Evolutionary conservation across 2,797 vertebrate genomes (phyloP), one percentile per base, ranked within the genome.

Genomic region (Taeniopygia guttata): DNA sequence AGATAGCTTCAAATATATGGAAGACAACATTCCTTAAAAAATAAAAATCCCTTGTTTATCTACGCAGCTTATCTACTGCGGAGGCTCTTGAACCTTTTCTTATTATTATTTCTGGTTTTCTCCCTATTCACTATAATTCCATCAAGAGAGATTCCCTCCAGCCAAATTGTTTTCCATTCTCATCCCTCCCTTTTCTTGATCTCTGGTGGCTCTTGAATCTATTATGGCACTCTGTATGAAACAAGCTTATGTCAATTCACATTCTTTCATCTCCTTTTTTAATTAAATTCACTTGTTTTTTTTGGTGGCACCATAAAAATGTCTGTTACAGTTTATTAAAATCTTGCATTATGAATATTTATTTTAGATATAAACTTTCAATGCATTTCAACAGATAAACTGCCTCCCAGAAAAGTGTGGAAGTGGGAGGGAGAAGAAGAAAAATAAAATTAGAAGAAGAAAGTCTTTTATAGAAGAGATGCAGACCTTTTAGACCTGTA

Each of bases 241-340:
- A 92, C 10, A 91, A 90, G 42, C 58, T 78, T 13, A 72, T 93
- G 81, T 94, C 96, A 93, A 83, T 92, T 94, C 89, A 84, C 43
- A 72, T 49, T 68, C 83, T 87, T 97, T 96, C 78, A 95, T 96
- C 93, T 96, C 89, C 43, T 77, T 84, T 91, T 92, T 92, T 69
- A 92, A 92, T 94, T 96, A 95, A 91, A 94, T 97, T 95, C 81
- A 69, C 77, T 96, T 75, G 43, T 79, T 90, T 86, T n/a, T 89
- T 42, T 95, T 91, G 78, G 34, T 91, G 75, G 11, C 42, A 90
- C 59, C 63, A 78, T 94, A 77, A 96, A 95, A 73, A 92, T 85
- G 5, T n/a, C 70, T 95, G 30, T 46, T 7, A 3, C 27, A 58
- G 66, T 90, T 87, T 89, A 92, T 91, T 97, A 96, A 94, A 91